phyloP scores from a whole-genome alignment of 1,140 invertebrate species.

The Pissodes strobi region DNA sequence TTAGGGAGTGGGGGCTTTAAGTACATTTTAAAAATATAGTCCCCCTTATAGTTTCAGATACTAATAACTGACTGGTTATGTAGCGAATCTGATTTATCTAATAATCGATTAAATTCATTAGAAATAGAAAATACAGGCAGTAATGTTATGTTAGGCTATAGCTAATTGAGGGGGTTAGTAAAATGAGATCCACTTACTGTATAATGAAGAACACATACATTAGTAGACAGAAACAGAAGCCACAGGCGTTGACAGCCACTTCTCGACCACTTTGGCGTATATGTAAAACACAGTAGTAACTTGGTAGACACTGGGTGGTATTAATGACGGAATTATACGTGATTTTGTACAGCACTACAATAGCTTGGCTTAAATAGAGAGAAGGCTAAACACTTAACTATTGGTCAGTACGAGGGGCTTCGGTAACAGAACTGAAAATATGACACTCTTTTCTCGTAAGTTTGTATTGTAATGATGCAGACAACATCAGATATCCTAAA shows the following conservation, averaged over 20 bases:
- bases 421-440: constrained; percentile 21
- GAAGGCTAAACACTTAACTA: constrained; percentile 30
- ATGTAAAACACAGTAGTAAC: constrained; percentile 37
- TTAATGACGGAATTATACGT: constrained; percentile 37
- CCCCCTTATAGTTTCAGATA: no score
- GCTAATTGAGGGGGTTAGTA: constrained; percentile 42
- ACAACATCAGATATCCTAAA: no score
- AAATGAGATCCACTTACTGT: constrained; percentile 52
- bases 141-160: constrained; percentile 9
- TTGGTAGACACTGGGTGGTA: constrained; percentile 47
- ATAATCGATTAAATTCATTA: no score
- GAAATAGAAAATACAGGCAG: not conserved
- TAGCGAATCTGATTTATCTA: no score
- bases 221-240: constrained; percentile 55
- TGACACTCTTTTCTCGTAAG: no score
- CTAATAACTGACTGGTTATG: no score
- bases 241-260: constrained; percentile 42
- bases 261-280: constrained; percentile 26
- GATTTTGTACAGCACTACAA: constrained; percentile 43
- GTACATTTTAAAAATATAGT: no score
- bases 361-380: constrained; percentile 33
- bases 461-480: no score
- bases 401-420: constrained; percentile 24
- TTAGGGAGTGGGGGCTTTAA: no score
- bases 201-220: constrained; percentile 53